Percentiles rank a stretch among this genome's conserved stretches.
Conservation (phyloP, 2,113 vertebrate species). For the Crotophaga sulcirostris region DNA sequence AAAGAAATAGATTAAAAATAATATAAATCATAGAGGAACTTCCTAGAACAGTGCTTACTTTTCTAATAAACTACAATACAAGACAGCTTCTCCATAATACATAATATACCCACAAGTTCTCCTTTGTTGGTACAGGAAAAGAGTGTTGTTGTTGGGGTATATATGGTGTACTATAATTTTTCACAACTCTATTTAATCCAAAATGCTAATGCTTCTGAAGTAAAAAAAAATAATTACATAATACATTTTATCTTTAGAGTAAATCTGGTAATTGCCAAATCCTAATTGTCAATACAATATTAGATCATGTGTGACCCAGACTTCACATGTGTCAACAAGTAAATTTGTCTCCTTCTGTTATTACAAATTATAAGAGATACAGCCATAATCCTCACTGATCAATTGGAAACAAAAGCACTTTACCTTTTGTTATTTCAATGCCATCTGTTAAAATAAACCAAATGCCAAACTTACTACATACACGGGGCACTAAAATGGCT, state of each 20-base stretch:
- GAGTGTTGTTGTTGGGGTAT: neutral
- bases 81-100: neutral
- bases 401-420: conserved; percentile 65
- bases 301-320: conserved; percentile 62
- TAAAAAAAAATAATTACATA: conserved; percentile 61
- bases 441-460: conserved; percentile 73
- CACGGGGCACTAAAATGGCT: conserved; percentile 42
- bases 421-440: conserved; percentile 73
- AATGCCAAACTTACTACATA: conserved; percentile 63
- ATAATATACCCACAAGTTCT: neutral
- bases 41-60: neutral
- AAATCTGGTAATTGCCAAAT: conserved; percentile 69
- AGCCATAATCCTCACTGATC: conserved; percentile 62
- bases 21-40: neutral
- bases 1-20: neutral
- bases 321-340: conserved; percentile 59
- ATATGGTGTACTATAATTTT: conserved; percentile 31
- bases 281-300: conserved; percentile 65
- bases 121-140: neutral
- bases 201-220: conserved; percentile 53
- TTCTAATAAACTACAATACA: neutral
- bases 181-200: conserved; percentile 31
- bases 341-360: conserved; percentile 58
- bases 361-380: conserved; percentile 58
- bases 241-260: conserved; percentile 52